A percentile compares a stretch with the other conserved stretches of the same genome.
These are phyloP conservation scores for Dione juno DNA, from an alignment of 2,888 invertebrate species.

Conservation along the genomic window DNA sequence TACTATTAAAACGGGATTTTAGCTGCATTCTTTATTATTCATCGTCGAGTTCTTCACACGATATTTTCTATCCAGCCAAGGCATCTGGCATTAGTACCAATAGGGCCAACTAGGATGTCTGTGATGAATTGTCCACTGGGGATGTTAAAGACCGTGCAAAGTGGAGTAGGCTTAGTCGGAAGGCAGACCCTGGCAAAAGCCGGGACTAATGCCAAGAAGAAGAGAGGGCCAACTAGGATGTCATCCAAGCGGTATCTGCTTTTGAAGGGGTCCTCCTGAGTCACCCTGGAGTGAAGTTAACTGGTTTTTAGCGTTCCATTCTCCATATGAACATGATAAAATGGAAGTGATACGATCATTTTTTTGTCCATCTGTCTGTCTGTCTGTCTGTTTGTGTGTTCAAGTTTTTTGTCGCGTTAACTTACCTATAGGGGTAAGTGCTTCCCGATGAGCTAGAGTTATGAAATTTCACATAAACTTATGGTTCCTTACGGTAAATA, in stretches of 20 bases:
- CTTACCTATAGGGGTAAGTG: no score
- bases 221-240: conserved; percentile 4
- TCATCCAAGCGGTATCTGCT: conserved; percentile 4
- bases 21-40: not conserved
- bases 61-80: conserved; percentile 47
- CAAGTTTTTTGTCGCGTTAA: no score
- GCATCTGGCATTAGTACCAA: conserved; percentile 46
- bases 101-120: no score
- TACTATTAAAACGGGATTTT: no score
- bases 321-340: no score
- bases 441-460: no score
- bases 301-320: not conserved
- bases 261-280: conserved; percentile 40
- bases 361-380: no score
- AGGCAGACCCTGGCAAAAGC: conserved; percentile 51
- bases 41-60: conserved; percentile 23
- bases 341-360: no score
- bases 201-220: conserved; percentile 46
- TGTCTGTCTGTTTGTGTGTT: no score
- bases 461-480: no score
- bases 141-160: conserved; percentile 49
- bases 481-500: no score
- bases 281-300: conserved; percentile 36
- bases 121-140: no score
- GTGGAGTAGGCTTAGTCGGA: conserved; percentile 46